Percentiles rank a stretch among this genome's conserved stretches.
phyloP scores from a whole-genome alignment of 2,797 vertebrate species.

The Coluber constrictor region DNA sequence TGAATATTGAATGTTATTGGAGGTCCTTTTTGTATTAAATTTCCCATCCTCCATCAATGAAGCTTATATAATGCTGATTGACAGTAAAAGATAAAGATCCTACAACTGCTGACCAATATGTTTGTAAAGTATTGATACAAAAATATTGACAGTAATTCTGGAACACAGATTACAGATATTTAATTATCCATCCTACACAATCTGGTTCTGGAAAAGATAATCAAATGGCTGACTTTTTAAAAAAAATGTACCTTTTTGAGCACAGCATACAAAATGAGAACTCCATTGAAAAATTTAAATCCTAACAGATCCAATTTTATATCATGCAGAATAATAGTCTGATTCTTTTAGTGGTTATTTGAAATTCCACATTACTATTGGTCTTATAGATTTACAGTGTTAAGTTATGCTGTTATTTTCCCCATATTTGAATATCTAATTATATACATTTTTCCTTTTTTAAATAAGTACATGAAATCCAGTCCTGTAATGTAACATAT shows the following conservation, averaged over 20 bases:
- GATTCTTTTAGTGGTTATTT: background rate
- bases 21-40: background rate
- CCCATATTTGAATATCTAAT: background rate
- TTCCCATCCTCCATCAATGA: background rate
- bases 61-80: background rate
- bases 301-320: background rate
- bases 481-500: background rate
- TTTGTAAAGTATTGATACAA: background rate
- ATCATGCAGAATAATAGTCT: background rate
- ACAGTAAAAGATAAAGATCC: background rate
- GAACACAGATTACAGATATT: background rate
- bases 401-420: background rate
- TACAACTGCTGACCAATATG: background rate
- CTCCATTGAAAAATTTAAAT: background rate
- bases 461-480: background rate
- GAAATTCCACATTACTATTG: background rate
- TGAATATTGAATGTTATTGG: background rate
- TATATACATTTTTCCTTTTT: background rate
- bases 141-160: background rate
- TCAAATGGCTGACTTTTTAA: background rate
- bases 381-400: background rate
- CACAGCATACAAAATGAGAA: background rate
- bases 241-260: background rate
- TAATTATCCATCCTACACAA: background rate
- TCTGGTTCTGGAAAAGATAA: background rate